A percentile compares a stretch with the other conserved stretches of the same genome.
phyloP scores from a whole-genome alignment of 2,888 invertebrate species.

The Minunthozetes semirufus region DNA sequence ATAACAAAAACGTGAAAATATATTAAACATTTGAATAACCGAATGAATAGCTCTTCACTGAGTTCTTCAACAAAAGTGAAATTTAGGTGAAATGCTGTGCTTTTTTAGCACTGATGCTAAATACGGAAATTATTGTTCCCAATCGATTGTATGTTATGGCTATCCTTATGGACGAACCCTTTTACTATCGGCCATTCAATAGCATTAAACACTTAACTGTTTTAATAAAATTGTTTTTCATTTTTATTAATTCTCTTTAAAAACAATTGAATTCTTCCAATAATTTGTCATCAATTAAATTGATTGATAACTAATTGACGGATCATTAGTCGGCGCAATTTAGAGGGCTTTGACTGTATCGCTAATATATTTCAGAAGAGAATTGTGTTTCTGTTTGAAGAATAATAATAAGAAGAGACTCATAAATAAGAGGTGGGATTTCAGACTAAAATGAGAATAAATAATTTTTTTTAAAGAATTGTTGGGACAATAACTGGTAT shows the following conservation, averaged over 20 bases:
- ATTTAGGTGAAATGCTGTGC: not conserved
- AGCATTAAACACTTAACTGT: too few relatives aligned
- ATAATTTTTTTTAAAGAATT: not conserved
- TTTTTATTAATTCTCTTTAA: too few relatives aligned
- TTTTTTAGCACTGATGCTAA: not conserved
- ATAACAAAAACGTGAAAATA: too few relatives aligned
- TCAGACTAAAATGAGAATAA: not conserved
- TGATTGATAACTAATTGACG: too few relatives aligned
- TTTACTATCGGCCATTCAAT: too few relatives aligned
- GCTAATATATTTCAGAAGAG: not conserved
- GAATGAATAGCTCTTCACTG: too few relatives aligned
- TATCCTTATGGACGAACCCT: not conserved
- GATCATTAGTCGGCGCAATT: not conserved
- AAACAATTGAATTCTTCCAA: too few relatives aligned
- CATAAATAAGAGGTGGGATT: constrained; percentile 24
- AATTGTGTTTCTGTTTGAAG: not conserved
- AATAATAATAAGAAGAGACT: not conserved
- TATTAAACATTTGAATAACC: too few relatives aligned
- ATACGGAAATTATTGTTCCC: constrained; percentile 23
- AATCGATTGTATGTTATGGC: not conserved
- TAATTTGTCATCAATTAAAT: too few relatives aligned
- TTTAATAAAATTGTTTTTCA: too few relatives aligned
- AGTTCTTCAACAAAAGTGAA: constrained; percentile 6
- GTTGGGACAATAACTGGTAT: not conserved
- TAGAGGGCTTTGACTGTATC: not conserved